Base-by-base conservation (phyloP, 2,888 invertebrate species). In the Lagria hirta region DNA sequence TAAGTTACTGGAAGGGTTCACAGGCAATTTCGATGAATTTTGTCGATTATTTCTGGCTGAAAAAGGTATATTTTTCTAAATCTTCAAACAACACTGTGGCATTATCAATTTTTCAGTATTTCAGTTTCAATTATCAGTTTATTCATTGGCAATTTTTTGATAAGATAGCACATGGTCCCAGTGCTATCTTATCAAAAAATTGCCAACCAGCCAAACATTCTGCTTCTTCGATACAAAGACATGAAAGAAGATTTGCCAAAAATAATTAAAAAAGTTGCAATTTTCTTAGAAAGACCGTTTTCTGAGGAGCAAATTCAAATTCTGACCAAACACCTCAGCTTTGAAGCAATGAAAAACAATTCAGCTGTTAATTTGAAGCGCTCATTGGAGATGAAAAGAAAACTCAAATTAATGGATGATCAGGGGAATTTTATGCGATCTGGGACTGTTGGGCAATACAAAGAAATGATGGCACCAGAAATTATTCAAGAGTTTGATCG, bases 11-110 rank as follows among this genome's bases (percentile, higher is more conserved):
- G 72, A 77, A 29, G 71, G 80, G 0, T 75, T 78, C 56, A 71
- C 68, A 10, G 77, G 79, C 0, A 72, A 69, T 3, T 77, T 84
- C 44, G 68, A 73, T 1, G 70, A 76, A 21, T 84, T 82, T 59
- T 80, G 79, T 68, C 75, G 78, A 12, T 74, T 80, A 1, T 84
- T 83, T 55, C 69, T 79, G 37, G 74, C 73, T 40, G 80, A 78
- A 55, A 72, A 79, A 61, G 63, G 81, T 81, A 38, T 4, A 7
- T 14, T 1, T 37, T 4, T n/a, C n/a, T n/a, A n/a, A n/a, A n/a
- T n/a, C 12, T 35, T 63, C 22, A n/a, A n/a, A n/a, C n/a, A n/a
- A n/a, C n/a, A n/a, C n/a, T n/a, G n/a, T n/a, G n/a, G n/a, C n/a
- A n/a, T n/a, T n/a, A n/a, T n/a, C n/a, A n/a, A n/a, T n/a, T n/a